Evolutionary conservation across 2,888 invertebrate species (phyloP).

Genomic region (Dicyrtoma fusca): DNA sequence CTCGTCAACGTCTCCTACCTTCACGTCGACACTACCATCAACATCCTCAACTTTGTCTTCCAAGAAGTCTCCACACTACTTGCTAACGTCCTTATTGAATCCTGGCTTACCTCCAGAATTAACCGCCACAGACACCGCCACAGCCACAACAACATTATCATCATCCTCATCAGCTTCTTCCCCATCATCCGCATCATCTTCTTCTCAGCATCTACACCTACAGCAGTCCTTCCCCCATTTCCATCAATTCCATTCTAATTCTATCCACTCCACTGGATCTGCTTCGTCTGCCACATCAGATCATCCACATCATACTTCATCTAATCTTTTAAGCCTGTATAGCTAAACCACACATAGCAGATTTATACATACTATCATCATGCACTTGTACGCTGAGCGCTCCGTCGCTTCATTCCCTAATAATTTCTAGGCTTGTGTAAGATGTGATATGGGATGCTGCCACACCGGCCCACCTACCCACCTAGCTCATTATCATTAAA

Average conservation of each 20-base stretch:
- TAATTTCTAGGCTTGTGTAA: too few relatives aligned
- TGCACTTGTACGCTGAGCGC: too few relatives aligned
- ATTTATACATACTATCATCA: too few relatives aligned
- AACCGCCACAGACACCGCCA: too few relatives aligned
- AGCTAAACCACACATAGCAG: too few relatives aligned
- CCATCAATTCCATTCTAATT: constrained; percentile 3
- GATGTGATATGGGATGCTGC: too few relatives aligned
- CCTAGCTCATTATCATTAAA: too few relatives aligned
- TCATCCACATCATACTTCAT: background rate
- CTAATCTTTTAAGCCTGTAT: too few relatives aligned
- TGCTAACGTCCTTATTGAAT: constrained; percentile 31
- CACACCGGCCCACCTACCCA: too few relatives aligned
- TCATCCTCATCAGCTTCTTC: too few relatives aligned
- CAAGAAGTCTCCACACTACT: constrained; percentile 26
- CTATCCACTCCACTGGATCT: background rate
- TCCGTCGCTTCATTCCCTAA: too few relatives aligned
- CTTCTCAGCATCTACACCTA: background rate
- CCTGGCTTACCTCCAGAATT: constrained; percentile 6
- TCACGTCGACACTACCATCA: background rate
- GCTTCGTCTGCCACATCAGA: background rate
- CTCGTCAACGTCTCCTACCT: background rate
- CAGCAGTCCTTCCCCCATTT: constrained; percentile 21
- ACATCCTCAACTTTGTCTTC: background rate
- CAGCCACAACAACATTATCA: background rate
- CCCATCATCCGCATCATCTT: too few relatives aligned